phyloP scores from a whole-genome alignment of 2,113 vertebrate species.

The Boleophthalmus pectinirostris region DNA sequence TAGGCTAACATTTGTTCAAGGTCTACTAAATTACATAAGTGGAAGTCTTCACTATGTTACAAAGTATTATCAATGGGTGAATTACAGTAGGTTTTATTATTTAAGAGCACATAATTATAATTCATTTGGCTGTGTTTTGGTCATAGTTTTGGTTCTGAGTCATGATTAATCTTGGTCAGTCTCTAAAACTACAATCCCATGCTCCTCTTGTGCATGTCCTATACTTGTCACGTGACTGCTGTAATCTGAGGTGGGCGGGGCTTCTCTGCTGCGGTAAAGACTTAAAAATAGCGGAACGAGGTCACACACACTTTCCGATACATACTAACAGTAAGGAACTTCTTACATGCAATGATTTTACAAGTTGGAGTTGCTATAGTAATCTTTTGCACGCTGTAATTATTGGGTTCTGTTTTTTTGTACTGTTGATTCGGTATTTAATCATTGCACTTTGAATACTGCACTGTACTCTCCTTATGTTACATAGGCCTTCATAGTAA shows the following conservation, averaged over 20 bases:
- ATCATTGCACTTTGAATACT: not conserved
- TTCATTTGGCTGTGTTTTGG: not conserved
- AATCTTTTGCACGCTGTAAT: not conserved
- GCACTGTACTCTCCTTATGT: not conserved
- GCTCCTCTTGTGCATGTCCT: not conserved
- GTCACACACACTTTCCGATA: slow-evolving; percentile 10
- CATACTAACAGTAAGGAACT: not conserved
- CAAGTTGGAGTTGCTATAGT: not conserved
- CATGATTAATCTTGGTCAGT: not conserved
- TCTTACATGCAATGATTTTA: not conserved
- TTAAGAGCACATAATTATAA: not conserved
- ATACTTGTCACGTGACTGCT: not conserved
- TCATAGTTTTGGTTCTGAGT: not conserved
- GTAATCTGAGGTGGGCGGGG: not conserved
- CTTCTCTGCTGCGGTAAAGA: not conserved
- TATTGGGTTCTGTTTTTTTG: not conserved
- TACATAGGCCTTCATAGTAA: not conserved
- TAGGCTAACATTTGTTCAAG: too few species aligned
- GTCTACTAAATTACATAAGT: too few species aligned
- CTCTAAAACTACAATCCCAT: slow-evolving; percentile 7
- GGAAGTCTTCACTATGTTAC: too few species aligned
- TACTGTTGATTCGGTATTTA: not conserved
- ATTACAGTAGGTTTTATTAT: not conserved
- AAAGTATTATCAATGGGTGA: too few species aligned
- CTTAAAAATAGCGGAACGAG: not conserved